Evolutionary conservation across 2,113 vertebrate species (phyloP), one percentile per base, ranked within the genome.

Genomic region (Neogale vison): DNA sequence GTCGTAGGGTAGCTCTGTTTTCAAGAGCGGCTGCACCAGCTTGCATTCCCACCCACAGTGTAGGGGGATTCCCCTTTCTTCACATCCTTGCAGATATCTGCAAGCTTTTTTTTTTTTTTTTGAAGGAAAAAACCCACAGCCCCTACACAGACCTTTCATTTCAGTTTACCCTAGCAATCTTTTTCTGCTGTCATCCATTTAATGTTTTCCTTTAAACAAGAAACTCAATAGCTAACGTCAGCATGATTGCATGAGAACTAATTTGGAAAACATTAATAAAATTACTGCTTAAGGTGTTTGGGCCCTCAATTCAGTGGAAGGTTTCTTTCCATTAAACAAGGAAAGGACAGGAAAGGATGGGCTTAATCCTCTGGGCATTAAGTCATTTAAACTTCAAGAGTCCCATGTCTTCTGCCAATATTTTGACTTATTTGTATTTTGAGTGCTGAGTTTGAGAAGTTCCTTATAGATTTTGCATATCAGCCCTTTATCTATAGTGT

Each of bases 221-320:
- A 93, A 67, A 86, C 52, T 61, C 80, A 92, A 36, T n/a, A 85
- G 80, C 31, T 85, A 74, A 85, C 24, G 23, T 4, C 17, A 63
- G 67, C 3, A 10, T 92, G 31, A 92, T 47, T 83, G 55, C 81
- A 31, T 61, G 42, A 74, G 39, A 76, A 93, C 24, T 42, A 76
- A 93, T 85, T 93, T 93, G 50, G 81, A 50, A 76, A 76, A 39
- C 17, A 76, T 93, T 76, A 74, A 55, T 47, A 83, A 93, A 65
- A 45, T 45, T 67, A 80, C 45, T 81, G 80, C 71, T 20, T 4
- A 42, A 72, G 18, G 52, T 24, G 12, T 34, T 93, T 45, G 52
- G 65, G 13, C 7, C 17, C 0, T 0, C 61, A 87, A 20, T 52
- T 0, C 8, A 92, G 88, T 36, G 17, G 7, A 23, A 76, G 17